Evolutionary conservation across 2,888 invertebrate species (phyloP), one percentile per base, ranked within the genome.

Genomic region (Automeris io): DNA sequence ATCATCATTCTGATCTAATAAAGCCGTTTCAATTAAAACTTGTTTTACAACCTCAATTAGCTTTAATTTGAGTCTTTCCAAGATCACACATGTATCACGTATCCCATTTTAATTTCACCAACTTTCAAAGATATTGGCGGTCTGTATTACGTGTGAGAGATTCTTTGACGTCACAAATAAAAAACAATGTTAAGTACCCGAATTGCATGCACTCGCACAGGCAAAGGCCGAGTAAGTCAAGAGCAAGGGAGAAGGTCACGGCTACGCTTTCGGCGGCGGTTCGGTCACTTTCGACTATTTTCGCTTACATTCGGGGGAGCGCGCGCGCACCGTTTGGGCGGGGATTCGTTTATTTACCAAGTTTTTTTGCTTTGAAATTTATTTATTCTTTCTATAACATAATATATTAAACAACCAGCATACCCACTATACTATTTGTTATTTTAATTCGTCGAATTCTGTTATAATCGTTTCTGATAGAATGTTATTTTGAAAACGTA

Each of bases 231-330:
- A 57, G 60, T 58, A 61, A 72, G 67, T 70, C 72, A 72, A 73
- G 75, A 70, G 63, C 64, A 64, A 52, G 58, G 51, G 65, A 57
- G 70, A 82, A 83, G 83, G 83, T 83, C 83, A 83, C 56, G 83
- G 80, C 64, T 61, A 56, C 58, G 54, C 69, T 71, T 77, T 75
- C 68, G 71, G 67, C 55, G 57, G 52, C 54, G 48, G 47, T 55
- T 67, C 66, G 63, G 49, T 43, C 41, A 41, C 50, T 61, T 70
- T 68, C 76, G 77, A 64, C 47, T 53, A 61, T 57, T 69, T 78
- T 77, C 79, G 77, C 67, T 42, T 51, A 47, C 49, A 54, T 58
- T 68, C 67, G 63, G 35, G 33, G 49, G 61, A 62, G 60, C 54
- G 12, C 8, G 49, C 34, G 66, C 68, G 68, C 70, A 66, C 52